Base-by-base conservation (phyloP, 2,888 invertebrate species). In the Bombylius discolor region DNA sequence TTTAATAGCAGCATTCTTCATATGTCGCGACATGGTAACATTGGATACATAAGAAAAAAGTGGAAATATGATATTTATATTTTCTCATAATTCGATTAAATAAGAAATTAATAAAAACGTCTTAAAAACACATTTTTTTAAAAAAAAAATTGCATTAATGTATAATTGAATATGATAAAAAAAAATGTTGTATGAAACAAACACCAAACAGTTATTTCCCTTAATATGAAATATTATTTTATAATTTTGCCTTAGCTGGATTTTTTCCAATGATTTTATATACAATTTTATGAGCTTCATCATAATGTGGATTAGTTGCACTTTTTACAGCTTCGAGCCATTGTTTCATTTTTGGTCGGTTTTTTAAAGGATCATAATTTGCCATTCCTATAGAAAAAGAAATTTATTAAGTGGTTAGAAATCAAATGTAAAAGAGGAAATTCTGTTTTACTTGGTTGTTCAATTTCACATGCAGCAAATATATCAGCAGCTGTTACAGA, bases 1-100 rank as follows among this genome's bases (percentile, higher is more conserved):
- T 0, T 78, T 99, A 53, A 83, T 98, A 52, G 82, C 92, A n/a
- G 85, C 89, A 7, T 97, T 97, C 75, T 86, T 89, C 64, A 74
- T 80, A 42, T 87, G 85, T 12, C 79, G 90, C 59, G 81, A 85
- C 60, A 67, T 71, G 68, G 70, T 73, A 49, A 68, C 70, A 5
- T 58, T 72, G 55, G 71, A 72, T 23, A 23, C 23, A 23, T 23
- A 3, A 23, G 23, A 23, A 23, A 23, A 23, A 23, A 23, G n/a
- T 23, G 23, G 2, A 23, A 23, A 23, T 23, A 23, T 23, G 23
- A 23, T 23, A 23, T 23, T 23, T 23, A 23, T 23, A 23, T 23
- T 23, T 23, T 23, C 3, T 23, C 23, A 3, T 23, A 23, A 23
- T 1, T 23, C 23, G 23, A 23, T 23, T 23, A 3, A 23, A 23